Base-by-base conservation (phyloP, 1,140 invertebrate species). In the Augochlora pura region DNA sequence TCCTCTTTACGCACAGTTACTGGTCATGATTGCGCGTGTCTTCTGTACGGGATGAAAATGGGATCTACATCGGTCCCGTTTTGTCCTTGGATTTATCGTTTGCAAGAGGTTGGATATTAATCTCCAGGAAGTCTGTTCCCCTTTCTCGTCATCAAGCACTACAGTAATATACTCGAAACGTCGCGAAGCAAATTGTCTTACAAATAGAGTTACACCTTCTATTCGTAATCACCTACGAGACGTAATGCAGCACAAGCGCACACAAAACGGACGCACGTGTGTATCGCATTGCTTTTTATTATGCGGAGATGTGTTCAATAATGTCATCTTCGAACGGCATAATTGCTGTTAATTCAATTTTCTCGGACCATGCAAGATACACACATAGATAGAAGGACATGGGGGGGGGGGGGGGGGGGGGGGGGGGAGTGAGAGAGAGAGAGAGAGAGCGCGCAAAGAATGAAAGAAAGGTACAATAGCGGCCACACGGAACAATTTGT, bases 301-400 rank as follows among this genome's bases (percentile, higher is more conserved):
- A 63, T 80, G 23, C 73, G 21, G 65, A 68, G 12, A 52, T 60
- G 23, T 66, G 18, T 84, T 66, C 16, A 64, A 74, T 14, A 38
- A 77, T 67, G 82, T 57, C 54, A 65, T 78, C 57, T 70, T 38
- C 32, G 49, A 79, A 80, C n/a, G 64, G 46, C 68, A 80, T 79
- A 49, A 67, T 54, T 59, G 64, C 52, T 32, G 52, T 75, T 81
- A 77, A 84, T 85, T 16, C 72, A 81, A 85, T 77, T 84, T 57
- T 85, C 25, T 78, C 52, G 46, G 39, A 77, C 46, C 84, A 85
- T 85, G 83, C 84, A 85, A 78, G 57, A 57, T 21, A 57, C 21
- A 57, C 7, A 57, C 0, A 57, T n/a, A n/a, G 21, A 49, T 0
- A 65, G 18, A n/a, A 21, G 42, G 1, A 68, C 14, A 69, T n/a